Percentiles rank a stretch among this genome's conserved stretches.
Conservation (phyloP, 2,888 invertebrate species). For the Choristoneura rosaceana region DNA sequence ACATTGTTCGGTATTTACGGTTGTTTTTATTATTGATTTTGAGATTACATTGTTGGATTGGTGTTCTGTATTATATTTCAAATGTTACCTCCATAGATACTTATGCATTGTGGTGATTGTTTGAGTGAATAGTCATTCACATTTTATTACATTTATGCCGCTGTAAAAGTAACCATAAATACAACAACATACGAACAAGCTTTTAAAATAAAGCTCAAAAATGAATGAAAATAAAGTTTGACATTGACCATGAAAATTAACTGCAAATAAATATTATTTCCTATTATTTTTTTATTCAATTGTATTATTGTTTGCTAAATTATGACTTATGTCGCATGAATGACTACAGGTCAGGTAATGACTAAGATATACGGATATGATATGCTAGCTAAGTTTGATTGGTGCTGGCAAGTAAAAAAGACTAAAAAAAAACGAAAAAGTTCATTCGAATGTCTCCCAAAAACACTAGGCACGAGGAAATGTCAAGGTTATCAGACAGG, state of each 20-base stretch:
- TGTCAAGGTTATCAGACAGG: constrained; percentile 69
- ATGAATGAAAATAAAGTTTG: no score
- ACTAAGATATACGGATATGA: no score
- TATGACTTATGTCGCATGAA: no score
- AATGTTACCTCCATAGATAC: neutral
- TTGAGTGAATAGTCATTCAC: neutral
- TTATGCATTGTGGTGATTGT: neutral
- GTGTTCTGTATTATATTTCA: neutral
- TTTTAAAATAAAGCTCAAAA: neutral
- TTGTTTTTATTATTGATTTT: constrained; percentile 22
- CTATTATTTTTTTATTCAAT: no score
- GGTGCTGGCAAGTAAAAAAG: no score
- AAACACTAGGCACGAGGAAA: constrained; percentile 41
- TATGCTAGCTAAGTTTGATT: no score
- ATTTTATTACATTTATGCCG: neutral
- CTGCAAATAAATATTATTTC: no score
- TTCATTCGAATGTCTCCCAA: neutral
- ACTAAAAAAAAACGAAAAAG: neutral
- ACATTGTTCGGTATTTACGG: constrained; percentile 24
- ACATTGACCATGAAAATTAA: no score
- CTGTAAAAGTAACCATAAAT: neutral
- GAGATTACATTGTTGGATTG: constrained; percentile 2
- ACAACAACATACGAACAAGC: neutral
- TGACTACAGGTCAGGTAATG: no score
- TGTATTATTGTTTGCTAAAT: no score